Conservation (phyloP, 2,113 vertebrate species). For the Clupea harengus region DNA sequence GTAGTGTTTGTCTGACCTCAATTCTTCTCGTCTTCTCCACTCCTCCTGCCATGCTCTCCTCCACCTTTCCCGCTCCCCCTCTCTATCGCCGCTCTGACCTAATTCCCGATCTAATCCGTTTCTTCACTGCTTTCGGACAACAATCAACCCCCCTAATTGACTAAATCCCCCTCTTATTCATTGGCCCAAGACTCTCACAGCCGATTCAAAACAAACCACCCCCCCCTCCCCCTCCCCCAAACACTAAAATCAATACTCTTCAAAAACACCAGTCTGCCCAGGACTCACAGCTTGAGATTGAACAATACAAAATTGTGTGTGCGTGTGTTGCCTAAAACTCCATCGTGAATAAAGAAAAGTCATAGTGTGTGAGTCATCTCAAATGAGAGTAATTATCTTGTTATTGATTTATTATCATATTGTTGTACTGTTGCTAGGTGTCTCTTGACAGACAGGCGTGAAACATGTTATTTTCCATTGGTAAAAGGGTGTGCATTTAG, state of each 20-base stretch:
- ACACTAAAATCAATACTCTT: not conserved
- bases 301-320: not conserved
- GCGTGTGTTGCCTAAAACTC: not conserved
- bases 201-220: slow-evolving; percentile 1
- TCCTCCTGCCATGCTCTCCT: not conserved
- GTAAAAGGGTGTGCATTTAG: not conserved
- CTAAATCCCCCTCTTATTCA: slow-evolving; percentile 69
- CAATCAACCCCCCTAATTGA: slow-evolving; percentile 71
- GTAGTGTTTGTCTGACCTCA: slow-evolving; percentile 14
- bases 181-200: slow-evolving; percentile 44
- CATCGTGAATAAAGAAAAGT: not conserved
- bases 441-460: not conserved
- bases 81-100: slow-evolving; percentile 68
- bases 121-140: slow-evolving; percentile 61
- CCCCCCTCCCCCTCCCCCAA: not conserved
- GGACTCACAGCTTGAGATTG: not conserved
- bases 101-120: slow-evolving; percentile 74
- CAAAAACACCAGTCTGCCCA: not conserved
- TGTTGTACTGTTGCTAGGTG: not conserved
- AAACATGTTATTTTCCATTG: not conserved
- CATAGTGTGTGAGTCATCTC: not conserved
- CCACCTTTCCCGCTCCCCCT: not conserved
- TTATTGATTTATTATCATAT: not conserved
- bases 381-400: not conserved
- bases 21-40: slow-evolving; percentile 8